Evolutionary conservation across 2,113 vertebrate species (phyloP).

Genomic region (Strix aluco): DNA sequence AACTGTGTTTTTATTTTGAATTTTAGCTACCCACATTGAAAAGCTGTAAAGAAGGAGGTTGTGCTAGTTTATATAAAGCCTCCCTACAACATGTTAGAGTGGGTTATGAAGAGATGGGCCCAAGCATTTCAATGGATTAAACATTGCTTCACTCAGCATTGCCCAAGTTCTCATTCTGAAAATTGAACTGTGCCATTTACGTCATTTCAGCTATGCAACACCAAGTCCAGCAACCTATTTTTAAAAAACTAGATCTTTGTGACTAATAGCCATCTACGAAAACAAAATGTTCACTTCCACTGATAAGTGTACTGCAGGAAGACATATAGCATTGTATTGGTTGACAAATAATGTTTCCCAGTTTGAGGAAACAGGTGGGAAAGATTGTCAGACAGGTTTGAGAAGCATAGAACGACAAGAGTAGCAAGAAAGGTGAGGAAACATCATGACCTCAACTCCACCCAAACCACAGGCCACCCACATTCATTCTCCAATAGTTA

Average conservation of each 20-base stretch:
- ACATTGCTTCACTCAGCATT: not conserved
- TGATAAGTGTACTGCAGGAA: not conserved
- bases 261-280: not conserved
- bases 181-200: not conserved
- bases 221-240: not conserved
- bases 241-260: not conserved
- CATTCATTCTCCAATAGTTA: not conserved
- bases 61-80: not conserved
- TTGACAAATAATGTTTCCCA: constrained; percentile 8
- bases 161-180: not conserved
- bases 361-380: constrained; percentile 4
- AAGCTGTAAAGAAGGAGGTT: not conserved
- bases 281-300: not conserved
- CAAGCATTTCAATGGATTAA: not conserved
- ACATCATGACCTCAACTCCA: constrained; percentile 11
- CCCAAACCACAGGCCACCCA: constrained; percentile 35
- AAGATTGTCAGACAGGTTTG: not conserved
- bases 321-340: not conserved
- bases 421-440: constrained; percentile 16
- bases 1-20: not conserved
- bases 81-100: not conserved
- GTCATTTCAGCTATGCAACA: not conserved
- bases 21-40: not conserved
- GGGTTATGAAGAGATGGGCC: not conserved
- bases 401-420: not conserved